Evolutionary conservation across 2,888 invertebrate species (phyloP).

Genomic region (Empis livida): DNA sequence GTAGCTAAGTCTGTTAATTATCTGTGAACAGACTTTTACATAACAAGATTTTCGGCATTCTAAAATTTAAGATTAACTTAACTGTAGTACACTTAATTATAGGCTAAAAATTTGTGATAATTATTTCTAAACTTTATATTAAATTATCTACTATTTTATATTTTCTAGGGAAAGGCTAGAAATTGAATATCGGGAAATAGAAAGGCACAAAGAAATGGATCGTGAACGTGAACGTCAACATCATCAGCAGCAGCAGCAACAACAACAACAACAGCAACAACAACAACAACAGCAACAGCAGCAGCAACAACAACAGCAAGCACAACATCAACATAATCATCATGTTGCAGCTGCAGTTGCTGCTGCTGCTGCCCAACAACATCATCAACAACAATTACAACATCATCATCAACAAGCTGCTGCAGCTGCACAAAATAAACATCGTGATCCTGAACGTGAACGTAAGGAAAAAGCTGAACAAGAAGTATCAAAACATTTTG

Average conservation of each 20-base stretch:
- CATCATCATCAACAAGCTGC: not conserved
- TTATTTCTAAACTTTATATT: no score
- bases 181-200: slow-evolving; percentile 1
- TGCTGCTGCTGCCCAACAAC: not conserved
- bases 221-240: slow-evolving; percentile 1
- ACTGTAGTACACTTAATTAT: no score
- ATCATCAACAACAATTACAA: not conserved
- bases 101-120: no score
- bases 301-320: slow-evolving; percentile 3
- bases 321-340: not conserved
- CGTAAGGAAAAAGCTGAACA: slow-evolving; percentile 44
- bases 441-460: slow-evolving; percentile 24
- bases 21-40: no score
- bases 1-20: no score
- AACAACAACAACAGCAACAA: no score
- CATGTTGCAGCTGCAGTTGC: not conserved
- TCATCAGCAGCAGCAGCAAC: slow-evolving; percentile 1
- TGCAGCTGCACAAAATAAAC: not conserved
- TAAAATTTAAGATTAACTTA: no score
- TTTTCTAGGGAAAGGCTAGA: not conserved
- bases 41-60: no score
- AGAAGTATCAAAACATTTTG: slow-evolving; percentile 79
- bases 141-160: not conserved
- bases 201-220: slow-evolving; percentile 1
- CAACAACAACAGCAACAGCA: slow-evolving; percentile 1